These are phyloP conservation scores for Oxygymnocypris stewartii DNA, from an alignment of 2,113 vertebrate species.

Conservation along the genomic window DNA sequence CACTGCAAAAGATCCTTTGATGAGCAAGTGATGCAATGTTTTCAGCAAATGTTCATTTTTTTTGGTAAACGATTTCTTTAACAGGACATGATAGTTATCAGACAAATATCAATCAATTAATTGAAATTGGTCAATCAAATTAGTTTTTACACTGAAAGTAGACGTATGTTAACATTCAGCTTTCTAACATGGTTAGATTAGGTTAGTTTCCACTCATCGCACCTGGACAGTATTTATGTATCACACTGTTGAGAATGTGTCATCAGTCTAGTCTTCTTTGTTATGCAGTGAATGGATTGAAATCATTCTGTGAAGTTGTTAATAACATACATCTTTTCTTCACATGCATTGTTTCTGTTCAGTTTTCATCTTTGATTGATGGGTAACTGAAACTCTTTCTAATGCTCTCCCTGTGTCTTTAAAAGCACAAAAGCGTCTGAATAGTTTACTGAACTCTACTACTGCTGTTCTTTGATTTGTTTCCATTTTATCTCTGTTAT, in stretches of 20 bases:
- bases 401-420: slow-evolving; percentile 30
- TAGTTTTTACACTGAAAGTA: too few relatives aligned
- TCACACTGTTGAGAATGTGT: neutral
- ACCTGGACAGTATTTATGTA: too few relatives aligned
- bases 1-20: neutral
- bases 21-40: neutral
- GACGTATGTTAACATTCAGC: too few relatives aligned
- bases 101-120: too few relatives aligned
- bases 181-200: too few relatives aligned
- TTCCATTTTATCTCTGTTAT: slow-evolving; percentile 96
- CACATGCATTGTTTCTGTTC: slow-evolving; percentile 60
- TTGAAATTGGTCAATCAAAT: too few relatives aligned
- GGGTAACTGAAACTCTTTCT: slow-evolving; percentile 26
- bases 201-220: too few relatives aligned
- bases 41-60: too few relatives aligned
- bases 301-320: neutral
- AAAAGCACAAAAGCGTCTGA: slow-evolving; percentile 35
- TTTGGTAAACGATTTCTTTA: too few relatives aligned
- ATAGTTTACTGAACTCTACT: slow-evolving; percentile 71
- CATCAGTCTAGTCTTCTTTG: neutral
- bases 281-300: neutral
- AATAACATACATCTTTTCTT: slow-evolving; percentile 55
- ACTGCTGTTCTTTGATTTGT: slow-evolving; percentile 92
- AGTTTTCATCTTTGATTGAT: slow-evolving; percentile 57
- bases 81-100: too few relatives aligned